Evolutionary conservation across 2,888 invertebrate genomes (phyloP).

Genomic region (Plebejus anna): DNA sequence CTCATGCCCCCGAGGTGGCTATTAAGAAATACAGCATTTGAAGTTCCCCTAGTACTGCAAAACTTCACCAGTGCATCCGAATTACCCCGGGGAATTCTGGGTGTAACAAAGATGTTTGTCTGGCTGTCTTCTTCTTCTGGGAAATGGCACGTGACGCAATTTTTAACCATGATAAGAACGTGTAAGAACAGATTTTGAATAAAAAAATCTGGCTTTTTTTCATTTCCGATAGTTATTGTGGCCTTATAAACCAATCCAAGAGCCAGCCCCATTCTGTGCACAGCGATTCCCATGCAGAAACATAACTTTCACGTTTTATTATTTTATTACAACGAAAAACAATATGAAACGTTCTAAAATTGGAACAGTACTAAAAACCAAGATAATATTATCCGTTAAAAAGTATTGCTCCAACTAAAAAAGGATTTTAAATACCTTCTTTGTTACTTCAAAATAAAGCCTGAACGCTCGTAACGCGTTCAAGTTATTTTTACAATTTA

Average conservation of each 20-base stretch:
- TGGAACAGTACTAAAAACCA: not conserved
- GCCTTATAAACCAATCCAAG: too few relatives aligned
- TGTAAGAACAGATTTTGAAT: not conserved
- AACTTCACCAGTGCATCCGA: constrained; percentile 68
- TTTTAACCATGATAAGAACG: not conserved
- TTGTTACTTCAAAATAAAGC: constrained; percentile 3
- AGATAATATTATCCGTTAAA: not conserved
- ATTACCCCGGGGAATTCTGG: constrained; percentile 55
- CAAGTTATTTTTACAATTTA: constrained; percentile 20
- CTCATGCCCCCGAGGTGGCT: constrained; percentile 58
- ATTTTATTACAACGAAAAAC: not conserved
- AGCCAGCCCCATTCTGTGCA: too few relatives aligned
- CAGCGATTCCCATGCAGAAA: too few relatives aligned
- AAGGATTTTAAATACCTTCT: not conserved
- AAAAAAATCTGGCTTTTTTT: not conserved
- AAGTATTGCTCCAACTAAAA: not conserved
- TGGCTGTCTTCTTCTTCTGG: constrained; percentile 19
- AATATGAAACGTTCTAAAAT: not conserved
- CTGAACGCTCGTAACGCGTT: not conserved
- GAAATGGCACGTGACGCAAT: constrained; percentile 4
- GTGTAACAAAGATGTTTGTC: constrained; percentile 24
- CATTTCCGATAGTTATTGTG: not conserved
- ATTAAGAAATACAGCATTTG: constrained; percentile 61
- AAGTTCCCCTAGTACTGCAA: constrained; percentile 60
- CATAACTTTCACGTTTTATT: too few relatives aligned